phyloP scores from a whole-genome alignment of 2,113 vertebrate species.

The Cacatua alba region DNA sequence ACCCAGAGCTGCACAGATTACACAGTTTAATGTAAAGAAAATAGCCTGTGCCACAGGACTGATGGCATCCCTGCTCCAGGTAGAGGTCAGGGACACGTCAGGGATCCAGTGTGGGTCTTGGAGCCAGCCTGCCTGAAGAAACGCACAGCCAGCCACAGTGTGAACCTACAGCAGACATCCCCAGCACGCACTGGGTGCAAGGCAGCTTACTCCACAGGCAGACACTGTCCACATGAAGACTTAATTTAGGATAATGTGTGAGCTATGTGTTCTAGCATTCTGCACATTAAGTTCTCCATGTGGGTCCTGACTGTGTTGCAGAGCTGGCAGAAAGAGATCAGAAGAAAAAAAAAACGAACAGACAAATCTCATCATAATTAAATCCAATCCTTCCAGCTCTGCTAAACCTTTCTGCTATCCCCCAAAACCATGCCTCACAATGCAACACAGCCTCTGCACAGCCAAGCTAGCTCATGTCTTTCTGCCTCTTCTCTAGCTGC shows the following conservation, averaged over 20 bases:
- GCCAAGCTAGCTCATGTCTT: neutral
- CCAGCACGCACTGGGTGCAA: neutral
- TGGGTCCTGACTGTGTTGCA: neutral
- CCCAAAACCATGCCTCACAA: neutral
- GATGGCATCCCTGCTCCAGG: neutral
- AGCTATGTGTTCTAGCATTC: neutral
- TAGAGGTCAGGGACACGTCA: neutral
- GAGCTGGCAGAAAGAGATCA: neutral
- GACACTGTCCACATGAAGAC: neutral
- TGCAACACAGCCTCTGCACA: neutral
- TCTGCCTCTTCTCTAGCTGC: neutral
- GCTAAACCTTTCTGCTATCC: neutral
- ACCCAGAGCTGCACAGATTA: neutral
- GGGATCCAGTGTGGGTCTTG: too few species aligned
- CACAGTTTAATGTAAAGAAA: neutral
- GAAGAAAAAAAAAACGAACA: neutral
- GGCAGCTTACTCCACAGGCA: neutral
- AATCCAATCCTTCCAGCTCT: neutral
- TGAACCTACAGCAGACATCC: neutral
- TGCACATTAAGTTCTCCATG: too few species aligned
- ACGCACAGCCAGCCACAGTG: accelerated
- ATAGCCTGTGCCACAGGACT: neutral
- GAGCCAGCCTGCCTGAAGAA: neutral
- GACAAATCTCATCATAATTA: neutral
- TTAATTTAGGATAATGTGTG: neutral